Conservation (phyloP, 2,888 invertebrate genomes). For the Gonocerus acuteangulatus region DNA sequence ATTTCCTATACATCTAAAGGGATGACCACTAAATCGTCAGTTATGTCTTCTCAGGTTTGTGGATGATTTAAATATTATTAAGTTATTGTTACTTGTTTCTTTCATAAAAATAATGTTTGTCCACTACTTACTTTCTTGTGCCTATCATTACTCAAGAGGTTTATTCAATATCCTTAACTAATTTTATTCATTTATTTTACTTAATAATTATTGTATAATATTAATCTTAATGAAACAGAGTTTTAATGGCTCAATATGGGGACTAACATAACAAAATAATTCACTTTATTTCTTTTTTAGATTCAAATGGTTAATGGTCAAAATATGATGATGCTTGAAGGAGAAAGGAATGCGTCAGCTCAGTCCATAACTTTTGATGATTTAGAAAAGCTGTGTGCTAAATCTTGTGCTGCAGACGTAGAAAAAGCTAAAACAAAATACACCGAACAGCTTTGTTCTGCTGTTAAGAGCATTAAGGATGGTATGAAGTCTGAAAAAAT, state of each 20-base stretch:
- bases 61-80: not conserved
- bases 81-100: not conserved
- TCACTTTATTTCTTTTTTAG: too few relatives aligned
- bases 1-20: slow-evolving; percentile 64
- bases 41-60: slow-evolving; percentile 40
- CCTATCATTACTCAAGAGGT: too few relatives aligned
- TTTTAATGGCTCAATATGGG: too few relatives aligned
- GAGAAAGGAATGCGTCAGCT: slow-evolving; percentile 48
- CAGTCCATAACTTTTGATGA: slow-evolving; percentile 65
- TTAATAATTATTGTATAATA: too few relatives aligned
- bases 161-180: too few relatives aligned
- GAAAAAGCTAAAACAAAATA: slow-evolving; percentile 75
- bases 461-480: slow-evolving; percentile 53
- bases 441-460: slow-evolving; percentile 63
- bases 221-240: too few relatives aligned
- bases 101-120: too few relatives aligned
- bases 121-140: too few relatives aligned
- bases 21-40: slow-evolving; percentile 50
- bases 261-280: too few relatives aligned
- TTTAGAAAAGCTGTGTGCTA: slow-evolving; percentile 64
- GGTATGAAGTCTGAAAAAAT: slow-evolving; percentile 32
- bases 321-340: slow-evolving; percentile 53
- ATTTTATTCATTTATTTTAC: too few relatives aligned
- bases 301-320: slow-evolving; percentile 59
- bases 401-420: slow-evolving; percentile 70